Base-by-base conservation (phyloP, 2,888 invertebrate species). In the Mantis religiosa region DNA sequence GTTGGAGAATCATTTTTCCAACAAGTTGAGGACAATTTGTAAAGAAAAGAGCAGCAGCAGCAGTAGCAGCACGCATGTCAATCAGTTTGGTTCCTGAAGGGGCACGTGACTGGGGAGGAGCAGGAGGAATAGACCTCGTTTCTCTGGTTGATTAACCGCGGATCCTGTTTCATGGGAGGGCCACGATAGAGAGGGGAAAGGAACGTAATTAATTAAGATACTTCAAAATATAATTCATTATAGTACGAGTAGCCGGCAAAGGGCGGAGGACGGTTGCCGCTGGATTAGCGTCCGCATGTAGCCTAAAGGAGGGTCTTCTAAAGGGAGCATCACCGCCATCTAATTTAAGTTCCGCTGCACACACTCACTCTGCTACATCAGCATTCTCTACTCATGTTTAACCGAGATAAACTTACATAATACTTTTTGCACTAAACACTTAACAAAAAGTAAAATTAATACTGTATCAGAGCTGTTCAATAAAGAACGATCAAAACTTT, bases 131-230 rank as follows among this genome's bases (percentile, higher is more conserved):
- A 87, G 84, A 88, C 85, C 87, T 89, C 89, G 87, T 89, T 89
- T 89, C 89, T 87, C 87, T 85, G 89, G 84, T 82, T 89, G 89
- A 89, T 89, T 89, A 89, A 88, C 89, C 87, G 83, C 85, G 89
- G 89, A 89, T 89, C 88, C 82, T n/a, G 89, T 89, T 89, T 71
- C 86, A 81, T 28, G 86, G 28, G 0, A 9, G 30, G 15, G 54
- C 54, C 20, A 20, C 14, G 54, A 25, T 20, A 20, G 30, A 20
- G 15, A 20, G n/a, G 20, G 85, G 82, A n/a, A 20, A 41, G 27
- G 81, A 84, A 87, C 88, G 89, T 87, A 90, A 90, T 90, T 90
- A 90, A 90, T 90, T 90, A 90, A 90, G 89, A 90, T 89, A 89
- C 88, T 90, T 89, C 84, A 88, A 90, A 90, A 90, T 89, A 90